Conservation (phyloP, 2,888 invertebrate species). For the Lepas anatifera region DNA sequence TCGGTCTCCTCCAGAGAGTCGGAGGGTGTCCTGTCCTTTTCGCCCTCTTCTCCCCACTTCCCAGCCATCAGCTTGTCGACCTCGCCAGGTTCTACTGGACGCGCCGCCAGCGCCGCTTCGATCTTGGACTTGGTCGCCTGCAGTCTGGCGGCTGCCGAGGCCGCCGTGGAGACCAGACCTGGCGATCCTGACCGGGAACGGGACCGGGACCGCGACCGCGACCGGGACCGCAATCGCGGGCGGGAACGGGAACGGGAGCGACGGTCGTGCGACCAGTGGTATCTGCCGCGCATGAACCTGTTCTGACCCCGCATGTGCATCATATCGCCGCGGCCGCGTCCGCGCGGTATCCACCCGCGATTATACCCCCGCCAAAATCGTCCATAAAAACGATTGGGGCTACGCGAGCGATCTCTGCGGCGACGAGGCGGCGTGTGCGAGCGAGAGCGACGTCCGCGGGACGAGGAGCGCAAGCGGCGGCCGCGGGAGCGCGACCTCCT, state of each 20-base stretch:
- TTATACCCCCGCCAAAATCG: too few species aligned
- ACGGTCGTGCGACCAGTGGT: not conserved
- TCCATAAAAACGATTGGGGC: too few species aligned
- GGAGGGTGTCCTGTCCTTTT: not conserved
- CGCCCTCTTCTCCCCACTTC: not conserved
- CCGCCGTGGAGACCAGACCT: not conserved
- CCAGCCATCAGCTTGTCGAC: not conserved
- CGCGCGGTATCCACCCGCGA: too few species aligned
- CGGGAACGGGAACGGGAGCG: not conserved
- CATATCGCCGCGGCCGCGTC: too few species aligned
- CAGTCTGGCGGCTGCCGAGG: not conserved
- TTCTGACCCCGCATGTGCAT: too few species aligned
- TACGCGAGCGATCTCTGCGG: too few species aligned
- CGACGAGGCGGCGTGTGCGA: not conserved
- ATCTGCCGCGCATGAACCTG: too few species aligned
- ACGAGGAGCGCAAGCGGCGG: not conserved
- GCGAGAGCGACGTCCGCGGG: not conserved
- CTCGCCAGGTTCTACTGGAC: not conserved
- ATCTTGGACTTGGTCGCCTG: not conserved
- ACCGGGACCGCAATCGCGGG: not conserved
- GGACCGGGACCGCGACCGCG: not conserved
- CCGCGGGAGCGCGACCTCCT: not conserved
- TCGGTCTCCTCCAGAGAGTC: slow-evolving; percentile 4
- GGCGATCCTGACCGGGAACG: too few species aligned
- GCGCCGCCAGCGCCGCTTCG: not conserved